phyloP scores from a whole-genome alignment of 2,888 invertebrate genomes.

The Atrina japonica region DNA sequence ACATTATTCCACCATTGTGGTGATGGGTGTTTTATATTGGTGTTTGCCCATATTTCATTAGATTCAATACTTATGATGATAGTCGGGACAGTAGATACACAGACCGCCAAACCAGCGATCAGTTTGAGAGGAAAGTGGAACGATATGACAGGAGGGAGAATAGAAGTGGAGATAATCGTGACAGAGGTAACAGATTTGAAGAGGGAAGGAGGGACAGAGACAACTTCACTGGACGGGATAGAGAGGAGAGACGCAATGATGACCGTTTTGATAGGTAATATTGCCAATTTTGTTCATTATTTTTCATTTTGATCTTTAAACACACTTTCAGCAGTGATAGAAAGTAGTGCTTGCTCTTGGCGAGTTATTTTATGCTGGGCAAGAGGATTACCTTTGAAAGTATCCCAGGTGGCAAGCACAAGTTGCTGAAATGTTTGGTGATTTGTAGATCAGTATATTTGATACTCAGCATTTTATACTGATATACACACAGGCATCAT shows the following conservation, averaged over 20 bases:
- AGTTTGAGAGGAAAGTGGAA: conserved; percentile 55
- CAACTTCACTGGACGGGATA: conserved; percentile 40
- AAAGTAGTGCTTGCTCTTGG: too few species aligned
- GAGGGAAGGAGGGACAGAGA: conserved; percentile 50
- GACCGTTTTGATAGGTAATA: conserved; percentile 51
- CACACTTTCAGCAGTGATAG: conserved; percentile 3
- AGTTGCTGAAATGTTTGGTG: too few species aligned
- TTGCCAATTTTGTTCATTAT: not conserved
- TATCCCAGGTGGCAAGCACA: too few species aligned
- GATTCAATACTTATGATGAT: conserved; percentile 34
- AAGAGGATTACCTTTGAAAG: too few species aligned
- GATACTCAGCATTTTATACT: too few species aligned
- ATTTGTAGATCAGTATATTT: too few species aligned
- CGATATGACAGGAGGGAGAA: conserved; percentile 60
- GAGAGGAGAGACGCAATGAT: conserved; percentile 42
- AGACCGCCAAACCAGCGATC: conserved; percentile 20
- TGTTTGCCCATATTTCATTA: conserved; percentile 9
- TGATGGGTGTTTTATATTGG: conserved; percentile 4
- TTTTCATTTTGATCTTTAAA: not conserved
- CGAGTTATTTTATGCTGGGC: too few species aligned
- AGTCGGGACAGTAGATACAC: conserved; percentile 26
- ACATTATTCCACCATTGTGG: conserved; percentile 2
- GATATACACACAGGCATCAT: too few species aligned
- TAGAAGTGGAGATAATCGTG: conserved; percentile 28
- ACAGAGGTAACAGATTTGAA: conserved; percentile 41